Evolutionary conservation across 92 coral and sea anemone species (phyloP), one percentile per base, ranked within the genome.

Genomic region (Epizoanthus scotinus): DNA sequence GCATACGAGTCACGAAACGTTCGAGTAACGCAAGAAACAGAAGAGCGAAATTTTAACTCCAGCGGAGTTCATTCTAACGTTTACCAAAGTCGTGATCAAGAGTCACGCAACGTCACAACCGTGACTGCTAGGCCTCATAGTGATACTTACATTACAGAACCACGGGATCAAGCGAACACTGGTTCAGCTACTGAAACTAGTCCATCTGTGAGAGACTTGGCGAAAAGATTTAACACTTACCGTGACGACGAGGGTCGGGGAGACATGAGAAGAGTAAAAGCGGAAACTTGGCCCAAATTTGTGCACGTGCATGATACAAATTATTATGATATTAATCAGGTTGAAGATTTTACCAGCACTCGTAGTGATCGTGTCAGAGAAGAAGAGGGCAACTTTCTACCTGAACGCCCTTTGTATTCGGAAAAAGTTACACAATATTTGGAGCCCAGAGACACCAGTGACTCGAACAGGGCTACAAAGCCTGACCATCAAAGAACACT

Each of bases 171-270:
- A 13, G 88, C 62, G 27, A 71, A 85, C 5, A 22, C 57, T 54
- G 93, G 86, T n/a, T 62, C 42, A 2, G 59, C 84, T 9, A 42
- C n/a, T 9, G 61, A 63, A 22, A 54, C 40, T 20, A 73, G 83
- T 78, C 88, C 85, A 8, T 87, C 97, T 1, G 97, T 92, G 12
- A 86, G 84, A 85, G 97, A 90, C 26, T 77, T 92, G 50, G 97
- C 94, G 19, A 90, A 81, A 60, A 84, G 91, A 67, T 92, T 90
- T 29, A 87, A 90, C 68, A 90, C 88, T 55, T 65, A 56, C 36
- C 59, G 82, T 72, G 91, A 75, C 50, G 87, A 87, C 19, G 75
- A 55, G 56, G 77, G 58, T 56, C 69, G 71, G 20, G 57, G 85
- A 71, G 97, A 92, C 29, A 78, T 87, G 78, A 69, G 89, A 68